Conservation (phyloP, 2,113 vertebrate species). For the Scalopus aquaticus region DNA sequence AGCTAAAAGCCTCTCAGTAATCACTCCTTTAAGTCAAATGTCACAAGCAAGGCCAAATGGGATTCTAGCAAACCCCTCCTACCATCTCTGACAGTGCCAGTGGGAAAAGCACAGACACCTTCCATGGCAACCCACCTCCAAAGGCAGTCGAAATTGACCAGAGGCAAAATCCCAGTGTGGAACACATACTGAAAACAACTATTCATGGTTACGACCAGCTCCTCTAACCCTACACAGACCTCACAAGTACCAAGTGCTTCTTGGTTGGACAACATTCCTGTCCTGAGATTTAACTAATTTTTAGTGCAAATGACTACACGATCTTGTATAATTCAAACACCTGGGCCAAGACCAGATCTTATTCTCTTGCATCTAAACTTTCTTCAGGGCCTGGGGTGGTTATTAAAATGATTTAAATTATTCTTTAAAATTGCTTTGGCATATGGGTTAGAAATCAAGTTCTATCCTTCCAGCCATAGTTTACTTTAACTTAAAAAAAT, state of each 20-base stretch:
- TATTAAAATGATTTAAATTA: not conserved
- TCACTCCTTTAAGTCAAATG: not conserved
- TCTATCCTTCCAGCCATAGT: not conserved
- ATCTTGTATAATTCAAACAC: not conserved
- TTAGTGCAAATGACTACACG: not conserved
- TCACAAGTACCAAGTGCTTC: not conserved
- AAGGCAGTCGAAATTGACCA: not conserved
- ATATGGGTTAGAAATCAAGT: not conserved
- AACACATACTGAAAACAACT: not conserved
- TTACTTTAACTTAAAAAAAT: not conserved
- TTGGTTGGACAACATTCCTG: not conserved
- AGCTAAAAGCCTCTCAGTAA: not conserved
- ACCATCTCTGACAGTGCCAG: not conserved
- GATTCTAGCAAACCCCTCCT: not conserved
- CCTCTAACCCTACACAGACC: not conserved
- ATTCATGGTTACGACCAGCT: not conserved
- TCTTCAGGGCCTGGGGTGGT: not conserved
- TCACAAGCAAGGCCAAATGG: not conserved
- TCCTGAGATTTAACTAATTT: not conserved
- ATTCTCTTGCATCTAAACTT: not conserved
- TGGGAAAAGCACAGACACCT: not conserved
- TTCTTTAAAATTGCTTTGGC: not conserved
- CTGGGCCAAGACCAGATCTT: not conserved
- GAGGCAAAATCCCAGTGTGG: not conserved
- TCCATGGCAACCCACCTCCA: not conserved